phyloP scores from a whole-genome alignment of 2,113 vertebrate genomes.

The Neolamprologus falcicula region DNA sequence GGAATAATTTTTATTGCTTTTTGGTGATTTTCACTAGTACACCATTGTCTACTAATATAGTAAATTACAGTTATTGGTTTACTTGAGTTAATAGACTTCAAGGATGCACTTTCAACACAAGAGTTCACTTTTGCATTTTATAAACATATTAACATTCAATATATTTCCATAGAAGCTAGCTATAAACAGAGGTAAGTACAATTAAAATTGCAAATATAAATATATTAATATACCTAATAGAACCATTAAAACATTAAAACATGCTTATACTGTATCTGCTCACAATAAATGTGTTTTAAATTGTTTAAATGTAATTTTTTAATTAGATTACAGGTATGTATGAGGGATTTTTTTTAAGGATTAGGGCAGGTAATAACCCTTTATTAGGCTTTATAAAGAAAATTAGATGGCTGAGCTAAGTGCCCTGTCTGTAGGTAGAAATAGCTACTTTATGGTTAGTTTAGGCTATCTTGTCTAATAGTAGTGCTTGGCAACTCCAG shows the following conservation, averaged over 20 bases:
- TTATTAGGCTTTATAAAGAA: not conserved
- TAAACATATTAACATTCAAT: not conserved
- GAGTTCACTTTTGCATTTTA: not conserved
- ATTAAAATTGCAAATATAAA: not conserved
- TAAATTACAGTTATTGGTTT: not conserved
- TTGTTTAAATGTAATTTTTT: not conserved
- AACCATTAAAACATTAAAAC: not conserved
- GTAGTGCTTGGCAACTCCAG: conserved; percentile 8
- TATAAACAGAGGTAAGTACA: not conserved
- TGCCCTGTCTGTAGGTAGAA: not conserved
- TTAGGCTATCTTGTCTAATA: not conserved
- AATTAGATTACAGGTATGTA: not conserved
- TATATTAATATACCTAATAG: not conserved
- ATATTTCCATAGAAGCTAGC: not conserved
- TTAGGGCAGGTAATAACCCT: not conserved
- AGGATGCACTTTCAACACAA: not conserved
- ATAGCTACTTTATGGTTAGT: not conserved
- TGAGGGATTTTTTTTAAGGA: not conserved
- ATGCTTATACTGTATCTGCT: not conserved
- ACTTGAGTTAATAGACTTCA: not conserved
- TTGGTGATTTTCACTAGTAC: not conserved
- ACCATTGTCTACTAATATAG: not conserved
- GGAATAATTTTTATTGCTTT: not conserved
- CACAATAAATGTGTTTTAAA: not conserved
- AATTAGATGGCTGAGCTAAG: not conserved